These are phyloP conservation scores for Tachycineta bicolor DNA, from an alignment of 2,113 vertebrate species.

Conservation along the genomic window DNA sequence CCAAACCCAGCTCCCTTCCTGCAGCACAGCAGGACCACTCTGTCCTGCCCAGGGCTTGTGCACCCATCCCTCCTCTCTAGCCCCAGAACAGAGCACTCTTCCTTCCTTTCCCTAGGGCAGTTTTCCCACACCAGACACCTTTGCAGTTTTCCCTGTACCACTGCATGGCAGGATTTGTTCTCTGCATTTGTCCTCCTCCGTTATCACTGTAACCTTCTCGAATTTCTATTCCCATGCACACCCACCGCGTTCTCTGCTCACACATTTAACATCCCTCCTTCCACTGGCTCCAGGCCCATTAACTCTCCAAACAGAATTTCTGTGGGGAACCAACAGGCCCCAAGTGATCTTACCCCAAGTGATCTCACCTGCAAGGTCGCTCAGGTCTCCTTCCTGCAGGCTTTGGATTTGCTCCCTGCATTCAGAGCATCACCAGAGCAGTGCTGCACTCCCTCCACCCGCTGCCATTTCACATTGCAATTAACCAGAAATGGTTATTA, in stretches of 20 bases:
- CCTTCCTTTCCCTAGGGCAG: not conserved
- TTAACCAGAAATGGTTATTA: not conserved
- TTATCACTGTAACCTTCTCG: fast-evolving
- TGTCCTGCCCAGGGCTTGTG: fast-evolving
- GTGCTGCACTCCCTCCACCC: fast-evolving
- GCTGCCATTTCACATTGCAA: not conserved
- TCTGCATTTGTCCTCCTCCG: not conserved
- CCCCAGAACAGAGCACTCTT: not conserved
- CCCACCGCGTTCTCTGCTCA: fast-evolving
- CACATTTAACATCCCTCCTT: not conserved
- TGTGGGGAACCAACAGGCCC: not conserved
- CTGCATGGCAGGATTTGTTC: fast-evolving
- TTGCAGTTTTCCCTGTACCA: too few species aligned
- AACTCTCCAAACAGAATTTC: fast-evolving
- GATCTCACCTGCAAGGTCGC: fast-evolving
- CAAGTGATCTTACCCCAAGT: not conserved
- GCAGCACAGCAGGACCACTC: not conserved
- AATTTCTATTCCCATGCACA: not conserved
- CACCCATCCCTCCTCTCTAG: not conserved
- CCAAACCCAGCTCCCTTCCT: not conserved
- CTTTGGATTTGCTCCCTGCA: not conserved
- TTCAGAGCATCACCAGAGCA: not conserved
- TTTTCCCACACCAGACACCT: not conserved
- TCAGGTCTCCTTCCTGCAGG: not conserved
- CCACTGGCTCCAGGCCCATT: not conserved